A percentile compares a stretch with the other conserved stretches of the same genome.
Evolutionary conservation across 2,797 vertebrate species (phyloP).

Genomic region (Myotis myotis): DNA sequence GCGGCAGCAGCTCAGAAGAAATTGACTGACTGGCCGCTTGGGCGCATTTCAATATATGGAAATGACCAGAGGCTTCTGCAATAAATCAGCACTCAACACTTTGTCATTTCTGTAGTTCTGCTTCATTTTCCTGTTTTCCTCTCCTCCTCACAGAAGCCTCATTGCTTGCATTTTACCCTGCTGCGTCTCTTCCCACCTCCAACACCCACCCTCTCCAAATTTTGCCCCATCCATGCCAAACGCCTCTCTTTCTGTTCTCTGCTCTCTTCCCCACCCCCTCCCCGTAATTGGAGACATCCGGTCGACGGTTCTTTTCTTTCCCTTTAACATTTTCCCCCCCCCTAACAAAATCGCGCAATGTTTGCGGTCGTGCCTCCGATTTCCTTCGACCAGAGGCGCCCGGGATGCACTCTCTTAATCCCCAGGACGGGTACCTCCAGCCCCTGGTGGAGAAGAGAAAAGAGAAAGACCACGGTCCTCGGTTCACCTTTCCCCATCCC

Average conservation of each 20-base stretch:
- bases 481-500: background rate
- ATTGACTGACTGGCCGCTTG: constrained; percentile 90
- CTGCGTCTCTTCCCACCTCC: constrained; percentile 49
- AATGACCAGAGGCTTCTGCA: constrained; percentile 89
- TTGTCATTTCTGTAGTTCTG: constrained; percentile 81
- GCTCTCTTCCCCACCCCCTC: too few relatives aligned
- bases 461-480: background rate
- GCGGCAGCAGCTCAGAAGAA: constrained; percentile 87
- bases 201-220: constrained; percentile 46
- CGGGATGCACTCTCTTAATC: background rate
- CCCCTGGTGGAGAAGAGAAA: background rate
- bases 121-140: constrained; percentile 77
- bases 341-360: constrained; percentile 44
- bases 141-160: constrained; percentile 60
- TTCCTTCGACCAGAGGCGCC: constrained; percentile 32
- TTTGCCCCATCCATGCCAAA: constrained; percentile 11
- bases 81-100: constrained; percentile 89
- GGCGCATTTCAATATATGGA: constrained; percentile 91
- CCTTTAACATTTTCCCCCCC: background rate
- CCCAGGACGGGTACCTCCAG: background rate
- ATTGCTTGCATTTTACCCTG: constrained; percentile 58
- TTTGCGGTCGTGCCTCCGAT: constrained; percentile 55
- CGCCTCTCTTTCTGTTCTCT: constrained; percentile 25
- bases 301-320: constrained; percentile 15
- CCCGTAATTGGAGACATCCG: constrained; percentile 70